A percentile compares a stretch with the other conserved stretches of the same genome.
Conservation (phyloP, 2,888 invertebrate species). For the Agonum fuliginosum region DNA sequence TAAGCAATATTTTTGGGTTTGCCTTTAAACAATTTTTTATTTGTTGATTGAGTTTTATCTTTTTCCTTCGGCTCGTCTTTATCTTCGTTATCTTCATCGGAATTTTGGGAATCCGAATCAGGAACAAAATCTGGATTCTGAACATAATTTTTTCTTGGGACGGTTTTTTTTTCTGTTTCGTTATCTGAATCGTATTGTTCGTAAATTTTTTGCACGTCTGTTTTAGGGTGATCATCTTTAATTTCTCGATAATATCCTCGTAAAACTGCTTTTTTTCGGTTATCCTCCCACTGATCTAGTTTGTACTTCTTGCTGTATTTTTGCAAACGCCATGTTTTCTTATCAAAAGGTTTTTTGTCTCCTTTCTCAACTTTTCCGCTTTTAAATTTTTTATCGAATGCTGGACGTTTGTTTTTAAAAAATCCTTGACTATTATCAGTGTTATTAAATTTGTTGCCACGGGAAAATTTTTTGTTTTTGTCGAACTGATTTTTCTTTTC, state of each 20-base stretch:
- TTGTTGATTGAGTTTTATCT: conserved; percentile 61
- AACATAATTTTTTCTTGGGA: conserved; percentile 58
- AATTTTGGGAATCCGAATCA: conserved; percentile 61
- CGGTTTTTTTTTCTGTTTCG: conserved; percentile 62
- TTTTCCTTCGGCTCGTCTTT: conserved; percentile 62
- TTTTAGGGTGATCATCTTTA: conserved; percentile 70
- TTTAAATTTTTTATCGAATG: conserved; percentile 43
- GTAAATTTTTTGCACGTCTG: conserved; percentile 75
- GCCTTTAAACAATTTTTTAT: conserved; percentile 1
- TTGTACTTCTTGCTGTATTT: conserved; percentile 84
- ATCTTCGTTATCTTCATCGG: conserved; percentile 64
- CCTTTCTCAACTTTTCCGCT: conserved; percentile 38
- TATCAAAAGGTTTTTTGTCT: conserved; percentile 79
- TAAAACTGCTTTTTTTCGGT: conserved; percentile 76
- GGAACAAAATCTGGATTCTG: conserved; percentile 62
- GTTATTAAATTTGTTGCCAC: background rate
- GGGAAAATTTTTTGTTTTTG: background rate
- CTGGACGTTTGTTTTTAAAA: background rate
- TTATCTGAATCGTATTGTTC: conserved; percentile 67
- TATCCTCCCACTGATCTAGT: conserved; percentile 81
- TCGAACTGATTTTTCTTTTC: background rate
- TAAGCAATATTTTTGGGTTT: conserved; percentile 68
- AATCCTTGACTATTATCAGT: background rate
- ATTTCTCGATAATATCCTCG: conserved; percentile 77
- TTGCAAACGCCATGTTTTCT: conserved; percentile 79